These are phyloP conservation scores for Benthosema pterotum DNA, from an alignment of 2,797 vertebrate species.

Conservation along the genomic window DNA sequence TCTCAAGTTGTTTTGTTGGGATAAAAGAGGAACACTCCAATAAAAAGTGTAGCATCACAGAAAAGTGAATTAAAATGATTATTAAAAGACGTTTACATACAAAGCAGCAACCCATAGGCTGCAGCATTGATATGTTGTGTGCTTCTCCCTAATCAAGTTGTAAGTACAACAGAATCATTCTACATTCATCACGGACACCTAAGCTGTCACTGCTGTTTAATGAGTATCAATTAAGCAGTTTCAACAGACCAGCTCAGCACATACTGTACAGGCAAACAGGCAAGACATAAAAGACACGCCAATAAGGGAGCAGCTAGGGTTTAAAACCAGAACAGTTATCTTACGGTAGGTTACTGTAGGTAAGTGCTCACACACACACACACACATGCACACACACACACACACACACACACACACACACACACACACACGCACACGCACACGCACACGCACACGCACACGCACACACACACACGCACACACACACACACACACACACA, in stretches of 20 bases:
- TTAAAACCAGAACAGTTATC: conserved; percentile 26
- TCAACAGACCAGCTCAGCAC: conserved; percentile 79
- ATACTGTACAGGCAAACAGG: conserved; percentile 64
- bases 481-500: no score
- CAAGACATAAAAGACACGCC: conserved; percentile 33
- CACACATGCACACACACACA: no score
- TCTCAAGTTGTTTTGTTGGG: conserved; percentile 31
- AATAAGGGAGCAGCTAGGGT: conserved; percentile 44
- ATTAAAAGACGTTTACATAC: conserved; percentile 35
- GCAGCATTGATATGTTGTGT: conserved; percentile 67
- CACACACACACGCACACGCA: no score
- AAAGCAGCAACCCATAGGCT: conserved; percentile 50
- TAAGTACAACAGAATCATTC: conserved; percentile 83
- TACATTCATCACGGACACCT: conserved; percentile 84
- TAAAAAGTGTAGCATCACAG: conserved; percentile 18
- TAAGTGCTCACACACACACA: not conserved
- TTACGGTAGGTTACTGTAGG: conserved; percentile 15
- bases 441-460: no score
- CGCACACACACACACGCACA: no score
- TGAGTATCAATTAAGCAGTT: conserved; percentile 86
- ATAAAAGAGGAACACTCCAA: conserved; percentile 4
- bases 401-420: no score
- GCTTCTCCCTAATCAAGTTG: conserved; percentile 82
- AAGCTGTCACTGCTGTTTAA: conserved; percentile 83
- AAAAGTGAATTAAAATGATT: conserved; percentile 20